phyloP scores from a whole-genome alignment of 1,140 invertebrate genomes.

The Periplaneta americana region DNA sequence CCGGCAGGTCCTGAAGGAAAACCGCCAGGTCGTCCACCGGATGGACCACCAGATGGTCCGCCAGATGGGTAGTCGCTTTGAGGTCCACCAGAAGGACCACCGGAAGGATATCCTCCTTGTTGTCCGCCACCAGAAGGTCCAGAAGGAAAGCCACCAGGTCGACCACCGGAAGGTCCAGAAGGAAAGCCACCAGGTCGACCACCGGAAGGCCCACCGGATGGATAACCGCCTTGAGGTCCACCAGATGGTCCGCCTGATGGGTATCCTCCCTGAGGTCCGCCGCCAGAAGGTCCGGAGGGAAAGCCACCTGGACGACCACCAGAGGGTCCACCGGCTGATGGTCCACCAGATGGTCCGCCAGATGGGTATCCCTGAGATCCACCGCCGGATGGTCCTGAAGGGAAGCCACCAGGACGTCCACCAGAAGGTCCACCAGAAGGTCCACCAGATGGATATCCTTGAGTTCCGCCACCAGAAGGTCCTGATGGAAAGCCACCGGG shows the following conservation, averaged over 20 bases:
- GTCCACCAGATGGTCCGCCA: not conserved
- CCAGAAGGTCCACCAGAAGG: not conserved
- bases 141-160: slow-evolving; percentile 12
- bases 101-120: not conserved
- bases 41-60: slow-evolving; percentile 18
- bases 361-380: not conserved
- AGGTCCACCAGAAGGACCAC: not conserved
- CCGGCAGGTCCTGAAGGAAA: slow-evolving; percentile 19
- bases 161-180: not conserved
- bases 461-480: not conserved
- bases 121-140: not conserved
- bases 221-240: not conserved
- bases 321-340: not conserved
- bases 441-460: slow-evolving; percentile 17
- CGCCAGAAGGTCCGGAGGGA: not conserved
- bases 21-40: slow-evolving; percentile 22
- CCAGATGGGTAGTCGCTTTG: not conserved
- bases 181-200: not conserved
- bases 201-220: not conserved
- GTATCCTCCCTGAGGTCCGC: not conserved
- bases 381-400: not conserved
- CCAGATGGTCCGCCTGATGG: not conserved
- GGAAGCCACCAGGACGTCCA: not conserved
- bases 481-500: slow-evolving; percentile 22
- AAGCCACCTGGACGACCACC: not conserved